Percentiles rank a stretch among this genome's conserved stretches.
phyloP scores from a whole-genome alignment of 2,113 vertebrate genomes.

The Aplodontia rufa region DNA sequence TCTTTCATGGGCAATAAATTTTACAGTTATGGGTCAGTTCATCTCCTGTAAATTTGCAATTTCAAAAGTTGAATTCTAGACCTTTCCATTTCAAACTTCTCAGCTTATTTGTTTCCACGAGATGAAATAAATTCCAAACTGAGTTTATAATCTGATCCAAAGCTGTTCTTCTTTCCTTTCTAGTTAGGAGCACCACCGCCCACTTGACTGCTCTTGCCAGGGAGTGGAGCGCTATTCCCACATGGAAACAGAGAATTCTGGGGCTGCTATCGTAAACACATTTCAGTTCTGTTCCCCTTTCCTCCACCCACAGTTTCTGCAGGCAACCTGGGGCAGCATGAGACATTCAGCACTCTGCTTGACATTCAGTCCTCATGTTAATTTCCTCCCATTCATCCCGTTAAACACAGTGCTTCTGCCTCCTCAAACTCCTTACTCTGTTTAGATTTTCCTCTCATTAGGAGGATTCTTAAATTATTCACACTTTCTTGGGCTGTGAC shows the following conservation, averaged over 20 bases:
- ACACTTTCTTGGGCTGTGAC: background rate
- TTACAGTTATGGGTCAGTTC: background rate
- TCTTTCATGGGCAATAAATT: background rate
- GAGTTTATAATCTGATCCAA: background rate
- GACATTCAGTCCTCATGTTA: no score
- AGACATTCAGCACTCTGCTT: no score
- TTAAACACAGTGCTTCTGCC: no score
- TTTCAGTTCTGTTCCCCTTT: background rate
- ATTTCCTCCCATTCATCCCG: no score
- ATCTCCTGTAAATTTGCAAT: background rate
- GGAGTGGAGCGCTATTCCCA: background rate
- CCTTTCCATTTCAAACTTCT: no score
- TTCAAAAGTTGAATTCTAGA: background rate
- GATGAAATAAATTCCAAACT: background rate
- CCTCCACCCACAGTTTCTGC: background rate
- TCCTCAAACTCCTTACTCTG: background rate
- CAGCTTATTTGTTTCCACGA: background rate
- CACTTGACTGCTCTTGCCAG: background rate
- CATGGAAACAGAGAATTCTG: background rate
- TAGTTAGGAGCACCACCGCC: background rate
- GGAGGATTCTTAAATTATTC: background rate
- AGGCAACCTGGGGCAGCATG: no score
- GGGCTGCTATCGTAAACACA: background rate
- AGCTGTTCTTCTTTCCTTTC: background rate
- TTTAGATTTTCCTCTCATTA: background rate